phyloP scores from a whole-genome alignment of 2,888 invertebrate species.

The Caenorhabditis wallacei region DNA sequence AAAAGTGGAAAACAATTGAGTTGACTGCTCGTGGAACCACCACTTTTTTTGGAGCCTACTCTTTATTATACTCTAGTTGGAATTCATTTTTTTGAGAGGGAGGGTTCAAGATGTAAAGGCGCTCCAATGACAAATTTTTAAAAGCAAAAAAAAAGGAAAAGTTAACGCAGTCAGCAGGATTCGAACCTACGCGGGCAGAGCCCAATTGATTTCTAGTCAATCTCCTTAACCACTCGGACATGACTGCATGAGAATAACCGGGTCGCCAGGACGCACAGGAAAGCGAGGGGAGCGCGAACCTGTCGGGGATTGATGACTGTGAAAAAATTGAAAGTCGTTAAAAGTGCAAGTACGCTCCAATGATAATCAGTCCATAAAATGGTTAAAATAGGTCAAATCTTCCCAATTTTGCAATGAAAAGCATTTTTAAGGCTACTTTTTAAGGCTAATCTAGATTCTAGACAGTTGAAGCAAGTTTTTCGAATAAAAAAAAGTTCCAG shows the following conservation, averaged over 20 bases:
- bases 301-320: neutral
- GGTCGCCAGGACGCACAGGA: slow-evolving; percentile 4
- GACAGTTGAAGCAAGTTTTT: neutral
- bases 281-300: neutral
- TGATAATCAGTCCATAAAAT: neutral
- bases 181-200: slow-evolving; percentile 78
- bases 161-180: slow-evolving; percentile 71
- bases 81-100: neutral
- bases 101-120: neutral
- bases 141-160: slow-evolving; percentile 7
- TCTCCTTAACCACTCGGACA: slow-evolving; percentile 77
- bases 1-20: slow-evolving; percentile 52
- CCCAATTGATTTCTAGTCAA: slow-evolving; percentile 78
- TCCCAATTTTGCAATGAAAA: too few species aligned
- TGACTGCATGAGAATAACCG: slow-evolving; percentile 51
- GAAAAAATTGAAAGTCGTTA: neutral
- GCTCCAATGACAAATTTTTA: neutral
- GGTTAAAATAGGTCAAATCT: neutral
- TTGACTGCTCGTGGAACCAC: slow-evolving; percentile 26
- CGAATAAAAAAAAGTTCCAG: neutral
- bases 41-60: slow-evolving; percentile 7
- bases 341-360: slow-evolving; percentile 6
- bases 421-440: too few species aligned
- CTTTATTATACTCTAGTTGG: neutral
- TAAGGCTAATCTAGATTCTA: too few species aligned